A percentile compares a stretch with the other conserved stretches of the same genome.
phyloP scores from a whole-genome alignment of 2,797 vertebrate species.

The Etheostoma nigrum region DNA sequence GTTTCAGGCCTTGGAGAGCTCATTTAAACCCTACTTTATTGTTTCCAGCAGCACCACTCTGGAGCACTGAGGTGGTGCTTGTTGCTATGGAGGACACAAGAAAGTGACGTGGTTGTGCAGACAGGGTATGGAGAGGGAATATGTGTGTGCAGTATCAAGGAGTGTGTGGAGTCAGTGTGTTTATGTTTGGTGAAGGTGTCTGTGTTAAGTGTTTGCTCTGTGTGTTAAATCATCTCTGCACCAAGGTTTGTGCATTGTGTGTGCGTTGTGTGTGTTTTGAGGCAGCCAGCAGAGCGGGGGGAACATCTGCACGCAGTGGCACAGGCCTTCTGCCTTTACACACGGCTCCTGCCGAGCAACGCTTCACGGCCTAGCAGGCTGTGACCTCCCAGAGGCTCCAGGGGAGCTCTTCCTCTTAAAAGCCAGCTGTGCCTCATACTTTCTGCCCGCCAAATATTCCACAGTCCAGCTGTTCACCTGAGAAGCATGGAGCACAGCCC shows the following conservation, averaged over 20 bases:
- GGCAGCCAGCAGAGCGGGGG: conserved; percentile 75
- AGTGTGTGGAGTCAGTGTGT: conserved; percentile 19
- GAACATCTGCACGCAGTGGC: conserved; percentile 85
- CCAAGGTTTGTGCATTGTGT: conserved; percentile 54
- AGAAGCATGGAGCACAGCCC: conserved; percentile 73
- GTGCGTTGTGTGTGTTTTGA: conserved; percentile 59
- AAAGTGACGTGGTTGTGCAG: conserved; percentile 52
- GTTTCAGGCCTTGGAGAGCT: conserved; percentile 78
- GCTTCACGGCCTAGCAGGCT: conserved; percentile 85
- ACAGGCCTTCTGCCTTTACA: conserved; percentile 85
- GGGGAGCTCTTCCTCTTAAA: conserved; percentile 86
- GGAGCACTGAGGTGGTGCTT: conserved; percentile 61
- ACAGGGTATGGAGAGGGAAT: conserved; percentile 42
- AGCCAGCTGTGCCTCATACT: conserved; percentile 86
- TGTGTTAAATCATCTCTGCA: conserved; percentile 69
- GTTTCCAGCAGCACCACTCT: conserved; percentile 62
- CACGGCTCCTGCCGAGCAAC: conserved; percentile 76
- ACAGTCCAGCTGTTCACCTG: conserved; percentile 88
- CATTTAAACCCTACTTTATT: conserved; percentile 75
- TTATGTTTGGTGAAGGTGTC: conserved; percentile 42
- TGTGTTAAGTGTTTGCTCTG: conserved; percentile 58
- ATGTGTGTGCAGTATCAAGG: conserved; percentile 29
- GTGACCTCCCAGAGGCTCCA: conserved; percentile 85
- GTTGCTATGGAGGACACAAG: conserved; percentile 78
- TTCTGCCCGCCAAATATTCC: conserved; percentile 82